Evolutionary conservation across 2,113 vertebrate genomes (phyloP).

Genomic region (Poicephalus gulielmi): DNA sequence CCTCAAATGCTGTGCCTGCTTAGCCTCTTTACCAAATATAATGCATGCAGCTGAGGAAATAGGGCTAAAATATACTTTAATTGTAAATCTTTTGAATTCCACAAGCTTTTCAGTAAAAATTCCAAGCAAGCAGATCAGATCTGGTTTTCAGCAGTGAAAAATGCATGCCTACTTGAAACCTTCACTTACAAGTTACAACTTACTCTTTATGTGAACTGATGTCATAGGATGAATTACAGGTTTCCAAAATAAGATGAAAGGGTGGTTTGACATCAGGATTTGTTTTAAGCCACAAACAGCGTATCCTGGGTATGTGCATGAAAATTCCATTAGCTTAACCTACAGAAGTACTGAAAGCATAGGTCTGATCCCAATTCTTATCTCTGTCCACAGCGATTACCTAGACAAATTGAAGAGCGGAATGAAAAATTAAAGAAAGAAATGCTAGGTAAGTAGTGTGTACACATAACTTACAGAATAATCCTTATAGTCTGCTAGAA

Average conservation of each 20-base stretch:
- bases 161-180: background rate
- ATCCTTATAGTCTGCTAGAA: background rate
- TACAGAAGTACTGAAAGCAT: background rate
- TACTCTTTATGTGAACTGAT: background rate
- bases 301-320: background rate
- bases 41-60: background rate
- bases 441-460: slow-evolving; percentile 86
- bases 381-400: slow-evolving; percentile 83
- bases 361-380: background rate
- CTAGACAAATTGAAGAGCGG: slow-evolving; percentile 91
- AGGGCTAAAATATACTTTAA: background rate
- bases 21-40: background rate
- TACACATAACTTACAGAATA: background rate
- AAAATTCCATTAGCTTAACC: background rate
- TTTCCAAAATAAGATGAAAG: background rate
- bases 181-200: background rate
- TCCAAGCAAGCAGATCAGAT: background rate
- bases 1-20: background rate
- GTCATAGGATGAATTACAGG: background rate
- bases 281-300: background rate
- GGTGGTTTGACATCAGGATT: background rate
- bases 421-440: slow-evolving; percentile 96
- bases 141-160: background rate
- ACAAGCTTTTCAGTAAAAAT: background rate
- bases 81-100: background rate